Percentiles rank a stretch among this genome's conserved stretches.
Evolutionary conservation across 2,888 invertebrate genomes (phyloP).

Genomic region (Apotomis capreana): DNA sequence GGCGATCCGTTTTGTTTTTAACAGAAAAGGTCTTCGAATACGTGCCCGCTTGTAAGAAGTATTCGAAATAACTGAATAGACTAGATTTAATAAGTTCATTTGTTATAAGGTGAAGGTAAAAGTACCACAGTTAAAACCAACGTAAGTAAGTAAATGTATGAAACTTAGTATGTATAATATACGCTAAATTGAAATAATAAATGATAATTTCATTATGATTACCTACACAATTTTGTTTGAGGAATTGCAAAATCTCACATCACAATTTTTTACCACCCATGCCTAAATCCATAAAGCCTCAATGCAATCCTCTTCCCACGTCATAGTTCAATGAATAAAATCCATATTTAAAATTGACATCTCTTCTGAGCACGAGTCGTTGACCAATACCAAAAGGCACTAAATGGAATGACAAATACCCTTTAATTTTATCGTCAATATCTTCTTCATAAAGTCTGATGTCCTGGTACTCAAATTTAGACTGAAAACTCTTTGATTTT

Average conservation of each 20-base stretch:
- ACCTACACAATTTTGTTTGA: not conserved
- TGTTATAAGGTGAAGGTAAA: no score
- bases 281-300: conserved; percentile 17
- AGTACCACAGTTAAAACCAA: no score
- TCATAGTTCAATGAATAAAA: conserved; percentile 32
- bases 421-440: not conserved
- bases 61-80: not conserved
- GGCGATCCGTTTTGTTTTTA: not conserved
- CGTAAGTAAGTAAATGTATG: no score
- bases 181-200: not conserved
- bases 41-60: not conserved
- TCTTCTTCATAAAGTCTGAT: not conserved
- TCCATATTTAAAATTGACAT: conserved; percentile 69
- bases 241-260: conserved; percentile 9
- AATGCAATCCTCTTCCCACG: conserved; percentile 53
- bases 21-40: not conserved
- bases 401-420: not conserved
- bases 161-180: no score
- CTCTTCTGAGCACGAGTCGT: conserved; percentile 62
- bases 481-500: not conserved
- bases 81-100: no score
- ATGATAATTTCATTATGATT: not conserved
- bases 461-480: not conserved
- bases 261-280: conserved; percentile 27
- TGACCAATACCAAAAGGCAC: not conserved